A percentile compares a stretch with the other conserved stretches of the same genome.
Evolutionary conservation across 2,113 vertebrate genomes (phyloP).

Genomic region (Daphoenositta chrysoptera): DNA sequence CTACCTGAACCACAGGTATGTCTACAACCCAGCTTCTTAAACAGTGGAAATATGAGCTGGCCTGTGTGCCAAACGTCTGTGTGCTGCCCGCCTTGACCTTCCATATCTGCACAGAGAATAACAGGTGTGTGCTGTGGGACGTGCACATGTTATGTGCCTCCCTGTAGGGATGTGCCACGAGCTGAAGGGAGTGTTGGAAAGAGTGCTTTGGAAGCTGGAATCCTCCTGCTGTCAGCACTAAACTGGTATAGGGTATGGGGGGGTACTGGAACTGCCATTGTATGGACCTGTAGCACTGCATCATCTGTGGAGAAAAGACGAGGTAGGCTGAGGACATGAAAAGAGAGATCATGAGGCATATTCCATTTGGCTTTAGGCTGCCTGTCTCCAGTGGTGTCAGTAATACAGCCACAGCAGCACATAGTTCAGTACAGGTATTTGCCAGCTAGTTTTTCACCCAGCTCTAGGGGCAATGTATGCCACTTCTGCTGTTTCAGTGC

Average conservation of each 20-base stretch:
- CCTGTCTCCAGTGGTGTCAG: background rate
- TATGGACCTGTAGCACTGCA: background rate
- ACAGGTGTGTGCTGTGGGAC: background rate
- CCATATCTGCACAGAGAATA: background rate
- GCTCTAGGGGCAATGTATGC: background rate
- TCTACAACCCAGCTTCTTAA: background rate
- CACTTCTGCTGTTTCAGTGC: background rate
- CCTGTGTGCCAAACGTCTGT: background rate
- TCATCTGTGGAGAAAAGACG: background rate
- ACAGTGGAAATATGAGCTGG: background rate
- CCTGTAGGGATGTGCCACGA: background rate
- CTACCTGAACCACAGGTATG: background rate
- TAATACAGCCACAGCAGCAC: background rate
- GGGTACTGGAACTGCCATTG: background rate
- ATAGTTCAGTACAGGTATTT: background rate
- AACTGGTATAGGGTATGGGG: rapidly evolving
- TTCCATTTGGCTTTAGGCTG: background rate
- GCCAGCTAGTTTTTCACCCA: background rate
- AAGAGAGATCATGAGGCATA: background rate
- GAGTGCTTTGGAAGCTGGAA: background rate
- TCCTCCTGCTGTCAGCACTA: background rate
- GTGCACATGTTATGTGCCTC: background rate
- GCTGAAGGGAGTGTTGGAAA: background rate
- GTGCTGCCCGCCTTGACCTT: background rate
- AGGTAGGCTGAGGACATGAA: background rate